Evolutionary conservation across 2,797 vertebrate species (phyloP).

Genomic region (Cetoscarus ocellatus): DNA sequence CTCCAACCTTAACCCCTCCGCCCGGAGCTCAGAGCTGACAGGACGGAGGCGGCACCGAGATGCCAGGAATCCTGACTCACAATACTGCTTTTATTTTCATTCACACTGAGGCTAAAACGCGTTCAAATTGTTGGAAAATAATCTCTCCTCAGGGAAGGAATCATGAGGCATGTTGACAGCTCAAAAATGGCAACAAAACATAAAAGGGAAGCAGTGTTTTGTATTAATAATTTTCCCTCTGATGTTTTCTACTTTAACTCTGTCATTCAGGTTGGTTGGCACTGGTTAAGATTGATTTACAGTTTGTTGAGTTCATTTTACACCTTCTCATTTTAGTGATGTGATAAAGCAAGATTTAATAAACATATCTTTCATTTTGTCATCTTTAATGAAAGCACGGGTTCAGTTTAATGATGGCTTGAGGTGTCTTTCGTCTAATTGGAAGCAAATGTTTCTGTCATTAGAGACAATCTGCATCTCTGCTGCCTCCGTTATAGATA

Average conservation of each 20-base stretch:
- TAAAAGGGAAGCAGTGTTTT: neutral
- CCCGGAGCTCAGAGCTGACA: conserved; percentile 51
- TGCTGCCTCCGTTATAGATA: conserved; percentile 12
- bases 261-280: neutral
- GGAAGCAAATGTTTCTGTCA: conserved; percentile 19
- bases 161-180: neutral
- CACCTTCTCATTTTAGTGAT: conserved; percentile 9
- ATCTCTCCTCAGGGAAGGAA: conserved; percentile 8
- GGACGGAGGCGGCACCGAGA: conserved; percentile 37
- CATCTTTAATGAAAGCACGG: conserved; percentile 13
- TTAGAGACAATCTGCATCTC: conserved; percentile 6
- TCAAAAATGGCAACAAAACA: conserved; percentile 5
- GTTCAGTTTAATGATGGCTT: neutral
- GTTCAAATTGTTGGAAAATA: conserved; percentile 3
- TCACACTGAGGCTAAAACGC: conserved; percentile 23
- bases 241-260: conserved; percentile 4
- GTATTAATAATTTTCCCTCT: neutral
- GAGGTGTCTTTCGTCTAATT: neutral
- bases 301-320: conserved; percentile 8
- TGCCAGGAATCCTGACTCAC: conserved; percentile 33
- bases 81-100: conserved; percentile 23
- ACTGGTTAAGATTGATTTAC: neutral
- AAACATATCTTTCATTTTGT: conserved; percentile 16
- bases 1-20: conserved; percentile 65
- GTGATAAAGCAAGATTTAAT: conserved; percentile 17